Evolutionary conservation across 2,888 invertebrate genomes (phyloP), one percentile per base, ranked within the genome.

Genomic region (Synanthedon tipuliformis): DNA sequence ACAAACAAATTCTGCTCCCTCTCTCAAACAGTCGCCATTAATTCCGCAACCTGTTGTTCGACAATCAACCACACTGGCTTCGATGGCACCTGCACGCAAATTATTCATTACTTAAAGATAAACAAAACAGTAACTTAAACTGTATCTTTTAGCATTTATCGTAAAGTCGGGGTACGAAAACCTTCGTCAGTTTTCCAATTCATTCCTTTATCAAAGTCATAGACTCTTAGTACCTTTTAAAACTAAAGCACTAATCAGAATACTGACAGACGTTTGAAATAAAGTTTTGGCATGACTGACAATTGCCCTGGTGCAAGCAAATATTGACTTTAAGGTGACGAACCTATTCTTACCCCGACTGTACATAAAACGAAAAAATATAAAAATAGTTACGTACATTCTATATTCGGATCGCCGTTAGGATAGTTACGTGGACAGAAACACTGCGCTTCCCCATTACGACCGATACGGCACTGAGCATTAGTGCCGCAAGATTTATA

Each of bases 21-120:
- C 93, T 62, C 94, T 91, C 60, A 95, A 91, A 83, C 95, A 96
- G 77, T 94, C 93, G n/a, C 94, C 94, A 59, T 94, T 94, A 66
- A 91, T 90, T 61, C 94, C 93, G 83, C 96, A 96, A 59, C 95
- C 95, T 56, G 91, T 90, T 1, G 93, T 93, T 64, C 95, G 90
- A 78, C 96, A 96, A 73, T 96, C 95, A 50, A 92, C 89, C 41
- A 90, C 81, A 60, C 89, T 89, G 55, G 88, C 82, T 69, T 90
- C 90, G 58, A 84, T 77, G 40, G 89, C 81, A 85, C 92, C 91
- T 91, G 65, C 63, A 69, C 57, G 50, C 52, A 5, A 49, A 52
- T 54, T 45, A 16, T 23, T 18, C 49, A 49, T 12, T 16, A 13
- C 3, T 49, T 49, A 3, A 49, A 18, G 5, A 49, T 18, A 13